phyloP scores from a whole-genome alignment of 1,140 invertebrate genomes.

The Drosophila arawakana region DNA sequence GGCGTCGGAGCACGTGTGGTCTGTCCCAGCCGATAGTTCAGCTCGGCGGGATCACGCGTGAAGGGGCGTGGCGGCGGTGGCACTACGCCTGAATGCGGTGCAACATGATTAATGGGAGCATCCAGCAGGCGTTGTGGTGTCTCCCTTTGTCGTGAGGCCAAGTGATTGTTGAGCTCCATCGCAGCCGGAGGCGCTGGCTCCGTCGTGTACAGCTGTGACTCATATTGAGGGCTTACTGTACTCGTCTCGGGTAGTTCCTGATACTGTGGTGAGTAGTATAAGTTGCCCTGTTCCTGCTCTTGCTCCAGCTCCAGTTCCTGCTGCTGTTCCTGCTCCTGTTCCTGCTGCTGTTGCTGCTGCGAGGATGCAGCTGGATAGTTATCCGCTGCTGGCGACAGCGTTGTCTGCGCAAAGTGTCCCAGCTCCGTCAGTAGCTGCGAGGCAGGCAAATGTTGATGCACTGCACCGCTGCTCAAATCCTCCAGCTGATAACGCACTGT shows the following conservation, averaged over 20 bases:
- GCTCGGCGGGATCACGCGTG: slow-evolving; percentile 74
- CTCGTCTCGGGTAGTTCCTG: slow-evolving; percentile 53
- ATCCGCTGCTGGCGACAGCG: slow-evolving; percentile 84
- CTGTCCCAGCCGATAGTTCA: slow-evolving; percentile 58
- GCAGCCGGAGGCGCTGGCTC: slow-evolving; percentile 27
- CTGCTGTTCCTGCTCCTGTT: slow-evolving; percentile 53
- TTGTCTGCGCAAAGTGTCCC: slow-evolving; percentile 60
- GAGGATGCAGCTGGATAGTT: slow-evolving; percentile 74
- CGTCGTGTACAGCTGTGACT: slow-evolving; percentile 34
- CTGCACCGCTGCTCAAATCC: slow-evolving; percentile 65
- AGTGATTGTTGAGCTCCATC: slow-evolving; percentile 59
- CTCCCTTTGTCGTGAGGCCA: slow-evolving; percentile 55
- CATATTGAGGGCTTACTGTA: slow-evolving; percentile 32
- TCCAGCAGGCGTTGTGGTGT: slow-evolving; percentile 78
- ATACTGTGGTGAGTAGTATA: slow-evolving; percentile 38
- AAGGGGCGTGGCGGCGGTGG: slow-evolving; percentile 63
- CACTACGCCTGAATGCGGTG: not conserved
- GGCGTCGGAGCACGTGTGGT: slow-evolving; percentile 70
- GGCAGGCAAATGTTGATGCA: slow-evolving; percentile 73
- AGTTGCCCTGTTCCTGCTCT: slow-evolving; percentile 36
- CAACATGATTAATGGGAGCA: slow-evolving; percentile 72
- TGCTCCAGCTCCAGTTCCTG: slow-evolving; percentile 46
- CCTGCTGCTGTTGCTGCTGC: slow-evolving; percentile 62
- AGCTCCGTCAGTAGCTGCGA: slow-evolving; percentile 77
- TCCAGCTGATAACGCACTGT: slow-evolving; percentile 80